Conservation (phyloP, 2,113 vertebrate genomes). For the Zosterops pallidus region DNA sequence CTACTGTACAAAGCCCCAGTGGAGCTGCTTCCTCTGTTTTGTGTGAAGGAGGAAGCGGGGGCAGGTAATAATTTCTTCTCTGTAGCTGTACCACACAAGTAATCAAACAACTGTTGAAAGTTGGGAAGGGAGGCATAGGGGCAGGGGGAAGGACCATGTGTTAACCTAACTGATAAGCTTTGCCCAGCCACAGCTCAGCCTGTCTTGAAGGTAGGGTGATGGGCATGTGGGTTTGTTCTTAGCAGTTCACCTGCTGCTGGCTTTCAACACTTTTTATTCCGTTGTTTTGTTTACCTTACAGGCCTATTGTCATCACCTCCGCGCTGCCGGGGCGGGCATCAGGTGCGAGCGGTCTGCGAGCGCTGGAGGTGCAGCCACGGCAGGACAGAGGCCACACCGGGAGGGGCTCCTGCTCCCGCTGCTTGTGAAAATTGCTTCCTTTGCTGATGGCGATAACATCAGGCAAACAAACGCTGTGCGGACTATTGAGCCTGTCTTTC, state of each 20-base stretch:
- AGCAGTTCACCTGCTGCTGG: constrained; percentile 86
- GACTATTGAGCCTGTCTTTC: constrained; percentile 40
- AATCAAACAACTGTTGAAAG: constrained; percentile 54
- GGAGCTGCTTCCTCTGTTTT: constrained; percentile 25
- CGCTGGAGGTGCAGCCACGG: accelerated
- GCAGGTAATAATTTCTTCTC: neutral
- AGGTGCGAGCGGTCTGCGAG: constrained; percentile 59
- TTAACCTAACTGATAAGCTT: constrained; percentile 54
- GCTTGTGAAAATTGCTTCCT: constrained; percentile 58
- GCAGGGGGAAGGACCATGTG: neutral
- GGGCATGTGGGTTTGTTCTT: constrained; percentile 34
- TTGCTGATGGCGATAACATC: constrained; percentile 51
- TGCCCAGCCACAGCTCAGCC: constrained; percentile 13
- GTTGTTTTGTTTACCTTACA: constrained; percentile 54
- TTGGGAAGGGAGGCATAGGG: neutral
- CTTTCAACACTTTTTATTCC: constrained; percentile 76
- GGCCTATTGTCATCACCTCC: constrained; percentile 77
- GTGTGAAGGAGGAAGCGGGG: neutral
- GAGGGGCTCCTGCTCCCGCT: neutral
- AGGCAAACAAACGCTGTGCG: constrained; percentile 34
- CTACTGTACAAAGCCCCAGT: neutral
- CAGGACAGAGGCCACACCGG: accelerated
- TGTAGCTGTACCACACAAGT: neutral
- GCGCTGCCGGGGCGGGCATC: constrained; percentile 73
- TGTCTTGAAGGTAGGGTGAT: neutral